Base-by-base conservation (phyloP, 2,113 vertebrate genomes). In the Collichthys lucidus region DNA sequence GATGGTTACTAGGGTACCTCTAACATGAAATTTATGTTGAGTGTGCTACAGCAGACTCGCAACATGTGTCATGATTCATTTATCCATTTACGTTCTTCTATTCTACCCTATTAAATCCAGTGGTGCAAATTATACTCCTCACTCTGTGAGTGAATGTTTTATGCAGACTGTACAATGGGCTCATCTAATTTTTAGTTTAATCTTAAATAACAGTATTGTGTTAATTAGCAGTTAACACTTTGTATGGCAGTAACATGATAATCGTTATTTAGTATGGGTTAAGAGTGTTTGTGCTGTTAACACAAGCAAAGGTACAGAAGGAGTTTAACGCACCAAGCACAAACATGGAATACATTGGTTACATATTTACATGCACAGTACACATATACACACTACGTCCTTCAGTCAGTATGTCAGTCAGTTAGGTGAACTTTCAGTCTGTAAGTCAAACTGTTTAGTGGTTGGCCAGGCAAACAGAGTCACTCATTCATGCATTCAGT, bases 401-500 rank as follows among this genome's bases (percentile, higher is more conserved):
- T 19, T 67, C 72, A 63, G 52, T 62, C 35, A 60, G 16, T 26
- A 17, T 46, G 52, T 44, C 22, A 82, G 78, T 49, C 46, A 59
- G 42, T 68, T 50, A 31, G 55, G 82, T 82, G 50, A 84, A 77
- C 79, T 64, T 50, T 77, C 72, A 46, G 19, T 75, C 50, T 64
- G 3, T 29, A 61, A 50, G 70, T 81, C 50, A 61, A 63, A 80
- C 26, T 53, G 57, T 63, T 69, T 60, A 57, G 31, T 67, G 53
- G 35, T 47, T 49, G 55, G 49, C 31, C 59, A 57, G 57, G 55
- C 62, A 57, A 78, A 73, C 73, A 42, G 63, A 62, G 75, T 81
- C 82, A 80, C 56, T 82, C 74, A 72, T 80, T 83, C 79, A 84
- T 65, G 35, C 60, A 73, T 65, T 85, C 62, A 84, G 79, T 80